phyloP scores from a whole-genome alignment of 2,797 vertebrate species.

The Macrochelys suwanniensis region DNA sequence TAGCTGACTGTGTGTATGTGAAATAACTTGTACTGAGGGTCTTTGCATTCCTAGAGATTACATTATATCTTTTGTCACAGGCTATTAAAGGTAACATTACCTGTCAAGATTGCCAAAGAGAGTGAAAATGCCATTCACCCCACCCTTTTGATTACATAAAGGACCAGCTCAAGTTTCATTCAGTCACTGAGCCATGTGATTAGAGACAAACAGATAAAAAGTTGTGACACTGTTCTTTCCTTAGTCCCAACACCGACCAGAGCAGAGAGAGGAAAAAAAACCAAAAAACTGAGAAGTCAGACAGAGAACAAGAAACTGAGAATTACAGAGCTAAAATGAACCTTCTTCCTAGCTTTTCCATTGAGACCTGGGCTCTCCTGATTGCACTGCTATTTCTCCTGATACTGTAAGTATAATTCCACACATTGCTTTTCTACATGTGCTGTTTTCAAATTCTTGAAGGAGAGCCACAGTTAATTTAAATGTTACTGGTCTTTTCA shows the following conservation, averaged over 20 bases:
- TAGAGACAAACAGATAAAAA: not conserved
- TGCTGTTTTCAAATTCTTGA: not conserved
- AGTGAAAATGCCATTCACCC: not conserved
- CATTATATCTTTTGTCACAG: not conserved
- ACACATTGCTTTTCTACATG: not conserved
- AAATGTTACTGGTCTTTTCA: not conserved
- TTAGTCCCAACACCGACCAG: not conserved
- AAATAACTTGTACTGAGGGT: not conserved
- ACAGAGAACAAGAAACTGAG: not conserved
- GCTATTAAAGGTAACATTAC: accelerated
- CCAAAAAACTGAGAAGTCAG: not conserved
- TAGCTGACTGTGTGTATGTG: not conserved
- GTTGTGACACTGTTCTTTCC: accelerated
- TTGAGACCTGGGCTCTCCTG: conserved; percentile 73
- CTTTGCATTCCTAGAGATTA: not conserved
- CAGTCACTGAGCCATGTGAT: not conserved
- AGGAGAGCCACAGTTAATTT: not conserved
- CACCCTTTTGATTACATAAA: not conserved
- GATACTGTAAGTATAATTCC: conserved; percentile 35
- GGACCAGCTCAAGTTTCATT: not conserved
- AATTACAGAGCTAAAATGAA: conserved; percentile 55
- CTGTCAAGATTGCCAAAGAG: not conserved
- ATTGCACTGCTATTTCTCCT: conserved; percentile 20
- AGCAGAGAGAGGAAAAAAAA: not conserved
- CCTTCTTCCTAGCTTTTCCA: conserved; percentile 60